A percentile compares a stretch with the other conserved stretches of the same genome.
Evolutionary conservation across 2,797 vertebrate species (phyloP).

Genomic region (Oreochromis grahami): DNA sequence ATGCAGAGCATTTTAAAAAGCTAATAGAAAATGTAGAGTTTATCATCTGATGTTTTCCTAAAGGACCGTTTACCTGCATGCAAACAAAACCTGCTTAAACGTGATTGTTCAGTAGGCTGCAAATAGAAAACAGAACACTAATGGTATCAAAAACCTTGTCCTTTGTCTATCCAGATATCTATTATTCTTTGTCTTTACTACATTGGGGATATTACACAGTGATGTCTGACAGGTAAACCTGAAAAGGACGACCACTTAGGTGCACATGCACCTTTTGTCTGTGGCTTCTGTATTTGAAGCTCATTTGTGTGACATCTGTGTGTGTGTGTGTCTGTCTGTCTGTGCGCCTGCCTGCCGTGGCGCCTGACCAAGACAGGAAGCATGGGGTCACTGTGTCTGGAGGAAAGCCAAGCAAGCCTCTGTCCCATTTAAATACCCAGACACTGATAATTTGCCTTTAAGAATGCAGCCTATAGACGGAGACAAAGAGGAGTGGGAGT

Average conservation of each 20-base stretch:
- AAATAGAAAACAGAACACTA: background rate
- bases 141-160: background rate
- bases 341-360: constrained; percentile 4
- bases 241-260: background rate
- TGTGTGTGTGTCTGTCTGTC: background rate
- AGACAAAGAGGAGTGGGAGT: background rate
- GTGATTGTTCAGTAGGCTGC: background rate
- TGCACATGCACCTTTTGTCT: background rate
- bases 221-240: background rate
- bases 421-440: background rate
- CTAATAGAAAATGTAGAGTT: background rate
- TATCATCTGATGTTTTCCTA: background rate
- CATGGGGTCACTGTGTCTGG: constrained; percentile 47
- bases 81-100: background rate
- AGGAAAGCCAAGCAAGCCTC: constrained; percentile 4
- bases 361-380: constrained; percentile 29
- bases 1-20: background rate
- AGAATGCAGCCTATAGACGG: background rate
- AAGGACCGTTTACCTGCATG: rapidly evolving
- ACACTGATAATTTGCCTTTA: constrained; percentile 6
- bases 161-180: background rate
- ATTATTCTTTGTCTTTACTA: background rate
- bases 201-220: background rate
- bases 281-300: background rate
- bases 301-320: background rate